phyloP scores from a whole-genome alignment of 2,888 invertebrate species.

The Oscheius sp. region DNA sequence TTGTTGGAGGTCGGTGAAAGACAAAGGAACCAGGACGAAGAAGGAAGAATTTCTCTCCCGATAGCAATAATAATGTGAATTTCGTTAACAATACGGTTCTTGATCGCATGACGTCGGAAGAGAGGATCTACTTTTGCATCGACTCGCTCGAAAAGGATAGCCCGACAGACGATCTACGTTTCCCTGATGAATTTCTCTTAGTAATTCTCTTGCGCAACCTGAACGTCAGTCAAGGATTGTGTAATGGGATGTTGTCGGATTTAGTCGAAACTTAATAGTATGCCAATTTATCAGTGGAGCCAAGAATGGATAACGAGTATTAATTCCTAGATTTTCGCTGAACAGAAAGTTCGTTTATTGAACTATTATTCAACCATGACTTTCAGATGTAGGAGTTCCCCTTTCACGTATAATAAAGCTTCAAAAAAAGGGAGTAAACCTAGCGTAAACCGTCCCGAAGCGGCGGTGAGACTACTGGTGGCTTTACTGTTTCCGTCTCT shows the following conservation, averaged over 20 bases:
- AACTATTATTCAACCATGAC: no score
- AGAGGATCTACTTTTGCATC: neutral
- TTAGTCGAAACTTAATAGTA: no score
- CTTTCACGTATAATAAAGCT: no score
- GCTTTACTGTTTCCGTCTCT: no score
- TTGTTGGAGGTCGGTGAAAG: constrained; percentile 33
- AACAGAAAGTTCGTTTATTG: no score
- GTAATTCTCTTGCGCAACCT: no score
- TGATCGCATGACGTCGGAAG: no score
- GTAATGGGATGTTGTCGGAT: no score
- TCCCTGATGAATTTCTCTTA: constrained; percentile 27
- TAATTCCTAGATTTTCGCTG: constrained; percentile 18
- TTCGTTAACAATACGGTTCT: constrained; percentile 28
- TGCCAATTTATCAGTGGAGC: constrained; percentile 17
- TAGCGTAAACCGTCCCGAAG: no score
- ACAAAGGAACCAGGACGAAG: neutral
- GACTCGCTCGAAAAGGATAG: neutral
- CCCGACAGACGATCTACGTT: neutral
- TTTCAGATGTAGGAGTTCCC: no score
- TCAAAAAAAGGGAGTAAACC: no score
- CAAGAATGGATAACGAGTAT: neutral
- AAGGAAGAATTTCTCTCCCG: constrained; percentile 17
- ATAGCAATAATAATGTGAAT: constrained; percentile 8
- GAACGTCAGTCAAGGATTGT: neutral
- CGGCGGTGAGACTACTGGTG: no score